phyloP scores from a whole-genome alignment of 35 echinoderm and acorn worm genomes.

The Hemicentrotus pulcherrimus region DNA sequence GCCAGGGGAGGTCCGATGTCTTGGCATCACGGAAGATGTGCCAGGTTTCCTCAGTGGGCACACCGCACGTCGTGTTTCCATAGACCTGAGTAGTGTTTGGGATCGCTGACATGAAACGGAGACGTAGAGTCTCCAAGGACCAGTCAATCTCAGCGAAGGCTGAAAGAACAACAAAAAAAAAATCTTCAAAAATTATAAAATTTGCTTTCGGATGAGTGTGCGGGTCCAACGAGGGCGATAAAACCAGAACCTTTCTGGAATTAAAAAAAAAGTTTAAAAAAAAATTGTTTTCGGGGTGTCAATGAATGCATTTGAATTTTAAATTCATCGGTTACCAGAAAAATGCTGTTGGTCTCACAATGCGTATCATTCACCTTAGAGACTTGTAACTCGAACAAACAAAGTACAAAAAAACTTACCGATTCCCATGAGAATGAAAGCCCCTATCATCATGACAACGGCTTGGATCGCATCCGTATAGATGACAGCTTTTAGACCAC shows the following conservation, averaged over 20 bases:
- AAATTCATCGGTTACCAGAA: too few species aligned
- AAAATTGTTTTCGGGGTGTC: too few species aligned
- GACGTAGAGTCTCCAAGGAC: constrained; percentile 52
- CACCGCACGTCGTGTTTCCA: constrained; percentile 79
- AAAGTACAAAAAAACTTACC: constrained; percentile 49
- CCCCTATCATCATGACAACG: constrained; percentile 82
- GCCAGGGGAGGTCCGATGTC: constrained; percentile 83
- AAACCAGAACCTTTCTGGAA: too few species aligned
- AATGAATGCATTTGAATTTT: too few species aligned
- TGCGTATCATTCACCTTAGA: too few species aligned
- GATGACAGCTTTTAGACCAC: constrained; percentile 90
- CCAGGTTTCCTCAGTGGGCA: constrained; percentile 73
- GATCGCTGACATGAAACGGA: constrained; percentile 56
- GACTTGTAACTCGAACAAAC: too few species aligned
- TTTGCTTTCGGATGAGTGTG: too few species aligned
- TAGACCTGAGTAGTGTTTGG: constrained; percentile 62
- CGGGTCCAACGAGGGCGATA: too few species aligned
- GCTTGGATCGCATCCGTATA: constrained; percentile 95
- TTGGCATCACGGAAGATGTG: constrained; percentile 85
- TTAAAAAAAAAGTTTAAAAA: too few species aligned
- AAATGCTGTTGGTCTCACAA: too few species aligned
- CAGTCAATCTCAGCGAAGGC: constrained; percentile 64
- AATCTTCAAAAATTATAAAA: too few species aligned
- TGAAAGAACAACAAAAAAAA: background rate
- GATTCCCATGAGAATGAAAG: constrained; percentile 71